Conservation (phyloP, 2,888 invertebrate species). For the Drosophila colorata region DNA sequence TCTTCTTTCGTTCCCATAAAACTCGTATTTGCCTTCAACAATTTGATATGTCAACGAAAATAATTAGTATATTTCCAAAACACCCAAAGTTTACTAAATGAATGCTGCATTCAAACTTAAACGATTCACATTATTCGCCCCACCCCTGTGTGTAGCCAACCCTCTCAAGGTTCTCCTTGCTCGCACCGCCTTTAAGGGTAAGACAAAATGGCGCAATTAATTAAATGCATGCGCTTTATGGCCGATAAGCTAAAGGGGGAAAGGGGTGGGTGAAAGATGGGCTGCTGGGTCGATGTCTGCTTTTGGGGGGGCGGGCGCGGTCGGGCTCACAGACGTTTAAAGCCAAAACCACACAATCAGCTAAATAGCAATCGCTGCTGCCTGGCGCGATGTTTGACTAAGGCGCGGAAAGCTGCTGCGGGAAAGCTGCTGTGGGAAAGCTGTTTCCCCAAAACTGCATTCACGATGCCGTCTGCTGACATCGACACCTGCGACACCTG, state of each 20-base stretch:
- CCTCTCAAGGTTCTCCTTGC: conserved; percentile 1
- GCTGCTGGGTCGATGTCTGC: neutral
- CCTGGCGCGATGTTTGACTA: conserved; percentile 49
- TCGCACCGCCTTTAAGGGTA: conserved; percentile 41
- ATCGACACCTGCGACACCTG: conserved; percentile 71
- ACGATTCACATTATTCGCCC: conserved; percentile 1
- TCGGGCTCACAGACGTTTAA: conserved; percentile 50
- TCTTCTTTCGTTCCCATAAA: too few relatives aligned
- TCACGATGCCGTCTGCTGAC: conserved; percentile 52
- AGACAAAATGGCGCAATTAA: conserved; percentile 71
- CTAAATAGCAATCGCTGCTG: conserved; percentile 74
- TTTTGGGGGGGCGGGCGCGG: neutral
- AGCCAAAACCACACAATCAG: conserved; percentile 77
- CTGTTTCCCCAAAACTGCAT: conserved; percentile 6
- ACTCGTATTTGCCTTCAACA: too few relatives aligned
- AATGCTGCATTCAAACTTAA: conserved; percentile 26
- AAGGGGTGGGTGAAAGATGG: too few relatives aligned
- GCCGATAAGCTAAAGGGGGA: conserved; percentile 19
- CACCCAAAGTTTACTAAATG: conserved; percentile 7
- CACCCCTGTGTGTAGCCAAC: neutral
- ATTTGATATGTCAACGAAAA: neutral
- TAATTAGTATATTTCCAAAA: neutral
- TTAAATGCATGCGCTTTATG: conserved; percentile 75
- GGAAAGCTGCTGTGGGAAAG: conserved; percentile 24
- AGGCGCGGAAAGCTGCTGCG: conserved; percentile 26